Conservation (phyloP, 2,797 vertebrate genomes). For the Acridotheres tristis region DNA sequence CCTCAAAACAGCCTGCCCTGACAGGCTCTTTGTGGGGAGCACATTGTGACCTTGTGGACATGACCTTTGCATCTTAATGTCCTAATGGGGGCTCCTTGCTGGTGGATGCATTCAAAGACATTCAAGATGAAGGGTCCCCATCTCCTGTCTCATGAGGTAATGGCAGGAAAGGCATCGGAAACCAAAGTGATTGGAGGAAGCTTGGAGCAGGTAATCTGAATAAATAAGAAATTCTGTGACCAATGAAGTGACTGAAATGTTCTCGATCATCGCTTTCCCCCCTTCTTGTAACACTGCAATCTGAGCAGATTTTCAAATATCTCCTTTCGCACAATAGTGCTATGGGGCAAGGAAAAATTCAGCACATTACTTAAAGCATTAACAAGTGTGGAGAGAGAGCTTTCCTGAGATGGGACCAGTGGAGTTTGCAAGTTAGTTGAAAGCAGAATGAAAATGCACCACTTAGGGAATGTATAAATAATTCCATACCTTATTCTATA, state of each 20-base stretch:
- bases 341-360: background rate
- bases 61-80: background rate
- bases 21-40: background rate
- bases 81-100: accelerated
- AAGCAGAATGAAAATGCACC: slow-evolving; percentile 7
- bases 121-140: background rate
- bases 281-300: background rate
- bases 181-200: background rate
- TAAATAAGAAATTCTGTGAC: background rate
- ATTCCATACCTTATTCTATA: slow-evolving; percentile 46
- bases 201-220: background rate
- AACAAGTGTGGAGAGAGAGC: background rate
- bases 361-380: background rate
- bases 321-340: background rate
- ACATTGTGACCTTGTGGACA: background rate
- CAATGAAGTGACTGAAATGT: background rate
- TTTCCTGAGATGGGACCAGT: background rate
- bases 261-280: background rate
- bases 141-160: background rate
- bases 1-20: background rate
- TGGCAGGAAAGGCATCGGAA: background rate
- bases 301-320: background rate
- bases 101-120: accelerated
- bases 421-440: slow-evolving; percentile 17
- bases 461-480: slow-evolving; percentile 40